Conservation (phyloP, 2,888 invertebrate genomes). For the Antheraea assamensis region DNA sequence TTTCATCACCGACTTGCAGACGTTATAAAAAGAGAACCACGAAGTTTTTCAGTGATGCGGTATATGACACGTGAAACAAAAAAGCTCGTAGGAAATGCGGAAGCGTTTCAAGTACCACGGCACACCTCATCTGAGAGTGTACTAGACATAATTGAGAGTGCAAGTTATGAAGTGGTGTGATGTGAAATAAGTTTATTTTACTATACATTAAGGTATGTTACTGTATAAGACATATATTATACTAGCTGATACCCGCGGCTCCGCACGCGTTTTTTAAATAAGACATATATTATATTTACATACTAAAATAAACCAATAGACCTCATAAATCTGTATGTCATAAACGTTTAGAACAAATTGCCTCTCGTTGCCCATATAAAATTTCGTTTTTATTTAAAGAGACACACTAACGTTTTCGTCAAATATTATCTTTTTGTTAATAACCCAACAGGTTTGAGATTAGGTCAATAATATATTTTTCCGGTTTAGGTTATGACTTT, state of each 20-base stretch:
- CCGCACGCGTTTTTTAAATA: too few relatives aligned
- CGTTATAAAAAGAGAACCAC: slow-evolving; percentile 72
- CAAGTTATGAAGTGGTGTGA: background rate
- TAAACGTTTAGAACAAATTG: too few relatives aligned
- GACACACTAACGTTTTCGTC: background rate
- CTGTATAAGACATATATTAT: too few relatives aligned
- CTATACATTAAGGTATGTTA: background rate
- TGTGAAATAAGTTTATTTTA: background rate
- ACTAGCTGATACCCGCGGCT: too few relatives aligned
- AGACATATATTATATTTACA: too few relatives aligned
- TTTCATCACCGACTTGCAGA: slow-evolving; percentile 76
- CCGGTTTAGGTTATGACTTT: too few relatives aligned
- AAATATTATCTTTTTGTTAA: background rate
- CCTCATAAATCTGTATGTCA: too few relatives aligned
- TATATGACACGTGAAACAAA: slow-evolving; percentile 64
- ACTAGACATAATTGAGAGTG: background rate
- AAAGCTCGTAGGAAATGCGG: slow-evolving; percentile 43
- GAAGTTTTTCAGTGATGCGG: slow-evolving; percentile 68
- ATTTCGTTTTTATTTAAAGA: too few relatives aligned
- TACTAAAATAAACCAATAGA: too few relatives aligned
- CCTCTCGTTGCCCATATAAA: too few relatives aligned
- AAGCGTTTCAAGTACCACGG: slow-evolving; percentile 35
- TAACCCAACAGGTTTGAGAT: too few relatives aligned
- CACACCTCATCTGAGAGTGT: slow-evolving; percentile 9
- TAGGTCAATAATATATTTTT: too few relatives aligned